Evolutionary conservation across 2,888 invertebrate species (phyloP), one percentile per base, ranked within the genome.

Genomic region (Sesia apiformis): DNA sequence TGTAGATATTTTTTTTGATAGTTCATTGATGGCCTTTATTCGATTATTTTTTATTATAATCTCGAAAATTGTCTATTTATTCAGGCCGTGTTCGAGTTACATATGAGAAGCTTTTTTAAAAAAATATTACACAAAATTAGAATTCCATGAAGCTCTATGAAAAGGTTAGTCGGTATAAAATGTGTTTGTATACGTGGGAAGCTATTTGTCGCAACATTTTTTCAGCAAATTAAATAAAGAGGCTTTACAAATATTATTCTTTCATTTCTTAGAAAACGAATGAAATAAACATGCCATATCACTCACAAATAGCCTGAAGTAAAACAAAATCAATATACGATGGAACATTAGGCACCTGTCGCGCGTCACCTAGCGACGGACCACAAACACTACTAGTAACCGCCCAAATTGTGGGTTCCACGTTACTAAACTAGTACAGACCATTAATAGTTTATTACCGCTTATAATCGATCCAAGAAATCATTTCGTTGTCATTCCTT

Each of bases 351-450:
- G 60, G 65, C 81, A 79, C 76, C 76, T 81, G 82, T 59, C 70
- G 63, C 60, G 58, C 59, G 76, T 82, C 70, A 68, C 79, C 81
- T 79, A 79, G 84, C 81, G 72, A 83, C 84, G 62, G 60, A 58
- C 57, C 57, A 57, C 81, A 81, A 84, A 83, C 82, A 82, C 57
- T 38, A 7, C 63, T 55, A 60, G 57, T 59, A 58, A 57, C 58
- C 64, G 64, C 65, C 68, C 64, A 68, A 77, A 74, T 75, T 72
- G 63, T 62, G 62, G 55, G 38, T 50, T 50, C 50, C 39, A 46
- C 46, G 8, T 8, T 46, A 46, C 46, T 8, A 23, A 46, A 46
- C n/a, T 46, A 46, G 46, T 46, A 6, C 46, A 7, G 46, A 8
- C 4, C n/a, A 46, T 46, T 46, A 46, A 46, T 46, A 46, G 4